phyloP scores from a whole-genome alignment of 2,797 vertebrate genomes.

The Eurystomus glaucurus region DNA sequence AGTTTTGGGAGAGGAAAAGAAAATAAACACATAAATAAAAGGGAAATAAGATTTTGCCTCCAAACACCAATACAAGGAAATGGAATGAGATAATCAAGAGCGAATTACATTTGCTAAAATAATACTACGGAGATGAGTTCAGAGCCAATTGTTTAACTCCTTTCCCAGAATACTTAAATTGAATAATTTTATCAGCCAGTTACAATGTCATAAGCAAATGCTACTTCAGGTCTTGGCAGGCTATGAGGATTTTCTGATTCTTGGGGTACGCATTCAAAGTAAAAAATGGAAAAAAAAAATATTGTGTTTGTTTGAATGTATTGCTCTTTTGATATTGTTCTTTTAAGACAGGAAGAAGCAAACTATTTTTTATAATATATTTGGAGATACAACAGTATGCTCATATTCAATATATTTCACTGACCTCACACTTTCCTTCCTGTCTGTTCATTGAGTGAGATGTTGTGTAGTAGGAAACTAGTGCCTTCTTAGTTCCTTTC shows the following conservation, averaged over 20 bases:
- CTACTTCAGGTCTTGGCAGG: background rate
- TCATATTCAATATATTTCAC: background rate
- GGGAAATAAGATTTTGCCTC: slow-evolving; percentile 39
- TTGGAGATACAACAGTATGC: background rate
- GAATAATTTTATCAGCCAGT: background rate
- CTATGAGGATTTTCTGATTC: background rate
- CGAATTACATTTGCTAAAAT: slow-evolving; percentile 51
- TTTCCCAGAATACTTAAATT: slow-evolving; percentile 35
- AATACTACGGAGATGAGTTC: slow-evolving; percentile 10
- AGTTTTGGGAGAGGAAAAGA: background rate
- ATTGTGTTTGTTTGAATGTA: background rate
- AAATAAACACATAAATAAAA: background rate
- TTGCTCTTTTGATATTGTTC: background rate
- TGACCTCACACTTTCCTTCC: background rate
- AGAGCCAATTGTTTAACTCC: slow-evolving; percentile 12
- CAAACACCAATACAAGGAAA: slow-evolving; percentile 20
- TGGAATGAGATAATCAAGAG: slow-evolving; percentile 20
- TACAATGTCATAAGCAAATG: background rate
- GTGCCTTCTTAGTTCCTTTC: background rate
- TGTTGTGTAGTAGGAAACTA: background rate
- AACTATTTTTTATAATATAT: background rate
- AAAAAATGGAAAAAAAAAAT: background rate
- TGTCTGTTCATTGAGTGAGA: background rate
- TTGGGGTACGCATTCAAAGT: background rate
- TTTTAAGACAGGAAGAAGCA: background rate